A percentile compares a stretch with the other conserved stretches of the same genome.
Conservation (phyloP, 2,797 vertebrate genomes). For the Anableps anableps region DNA sequence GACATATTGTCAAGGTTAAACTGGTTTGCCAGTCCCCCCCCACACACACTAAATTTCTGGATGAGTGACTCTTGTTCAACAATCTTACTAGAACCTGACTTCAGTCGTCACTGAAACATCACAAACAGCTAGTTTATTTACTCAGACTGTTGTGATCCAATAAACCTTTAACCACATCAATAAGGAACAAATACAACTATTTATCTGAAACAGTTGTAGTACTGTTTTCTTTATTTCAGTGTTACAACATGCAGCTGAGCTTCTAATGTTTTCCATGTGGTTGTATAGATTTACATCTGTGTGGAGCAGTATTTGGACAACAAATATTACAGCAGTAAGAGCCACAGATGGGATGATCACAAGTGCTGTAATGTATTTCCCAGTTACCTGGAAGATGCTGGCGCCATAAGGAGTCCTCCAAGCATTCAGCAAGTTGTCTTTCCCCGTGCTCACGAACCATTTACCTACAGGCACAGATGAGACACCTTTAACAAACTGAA, state of each 20-base stretch:
- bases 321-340: neutral
- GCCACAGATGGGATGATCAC: too few species aligned
- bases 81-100: neutral
- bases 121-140: neutral
- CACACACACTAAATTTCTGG: neutral
- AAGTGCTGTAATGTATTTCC: too few species aligned
- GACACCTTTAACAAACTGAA: conserved; percentile 18
- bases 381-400: conserved; percentile 87
- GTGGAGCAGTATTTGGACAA: neutral
- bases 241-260: neutral
- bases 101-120: neutral
- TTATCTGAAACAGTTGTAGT: neutral
- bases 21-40: neutral
- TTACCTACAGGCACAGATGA: conserved; percentile 78
- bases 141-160: neutral
- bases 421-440: conserved; percentile 87
- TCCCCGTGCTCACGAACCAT: conserved; percentile 89
- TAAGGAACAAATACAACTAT: neutral
- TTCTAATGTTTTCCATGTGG: neutral
- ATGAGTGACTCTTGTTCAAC: neutral
- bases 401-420: conserved; percentile 89
- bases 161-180: neutral
- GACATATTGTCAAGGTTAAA: neutral
- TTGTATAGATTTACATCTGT: neutral
- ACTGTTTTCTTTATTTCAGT: neutral